Percentiles rank a stretch among this genome's conserved stretches.
Evolutionary conservation across 1,140 invertebrate genomes (phyloP).

Genomic region (Apis florea): DNA sequence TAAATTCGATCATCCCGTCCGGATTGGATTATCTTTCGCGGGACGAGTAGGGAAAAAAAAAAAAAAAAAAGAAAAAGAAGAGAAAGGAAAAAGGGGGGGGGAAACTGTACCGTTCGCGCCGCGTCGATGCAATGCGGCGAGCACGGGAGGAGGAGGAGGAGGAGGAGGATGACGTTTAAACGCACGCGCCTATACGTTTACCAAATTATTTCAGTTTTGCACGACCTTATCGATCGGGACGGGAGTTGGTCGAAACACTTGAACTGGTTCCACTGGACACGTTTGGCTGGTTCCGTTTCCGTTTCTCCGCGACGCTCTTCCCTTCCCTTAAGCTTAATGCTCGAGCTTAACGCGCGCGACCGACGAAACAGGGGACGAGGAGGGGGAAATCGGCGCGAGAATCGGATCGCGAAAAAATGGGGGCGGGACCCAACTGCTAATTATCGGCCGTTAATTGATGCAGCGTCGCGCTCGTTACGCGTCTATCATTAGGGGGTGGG

Average conservation of each 20-base stretch:
- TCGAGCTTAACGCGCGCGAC: no score
- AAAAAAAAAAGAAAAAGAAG: conserved; percentile 49
- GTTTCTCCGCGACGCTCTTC: no score
- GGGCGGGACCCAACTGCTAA: conserved; percentile 48
- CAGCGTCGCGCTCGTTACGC: conserved; percentile 65
- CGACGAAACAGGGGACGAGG: no score
- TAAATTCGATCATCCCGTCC: conserved; percentile 79
- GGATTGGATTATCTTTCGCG: conserved; percentile 76
- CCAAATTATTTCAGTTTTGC: conserved; percentile 77
- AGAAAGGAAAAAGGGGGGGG: conserved; percentile 25
- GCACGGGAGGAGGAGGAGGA: not conserved
- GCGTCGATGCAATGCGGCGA: not conserved
- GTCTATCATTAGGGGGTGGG: conserved; percentile 66
- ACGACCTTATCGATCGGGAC: conserved; percentile 65
- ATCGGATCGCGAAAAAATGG: conserved; percentile 15
- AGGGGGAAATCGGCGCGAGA: not conserved
- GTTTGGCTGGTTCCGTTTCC: no score
- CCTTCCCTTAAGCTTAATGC: no score
- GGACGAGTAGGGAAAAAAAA: conserved; percentile 21
- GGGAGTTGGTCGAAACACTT: not conserved
- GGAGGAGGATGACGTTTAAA: conserved; percentile 67
- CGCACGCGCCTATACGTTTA: conserved; percentile 65
- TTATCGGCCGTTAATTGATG: conserved; percentile 64
- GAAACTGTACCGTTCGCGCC: no score
- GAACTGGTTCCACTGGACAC: conserved; percentile 5